A percentile compares a stretch with the other conserved stretches of the same genome.
phyloP scores from a whole-genome alignment of 2,888 invertebrate species.

The Bembecia ichneumoniformis region DNA sequence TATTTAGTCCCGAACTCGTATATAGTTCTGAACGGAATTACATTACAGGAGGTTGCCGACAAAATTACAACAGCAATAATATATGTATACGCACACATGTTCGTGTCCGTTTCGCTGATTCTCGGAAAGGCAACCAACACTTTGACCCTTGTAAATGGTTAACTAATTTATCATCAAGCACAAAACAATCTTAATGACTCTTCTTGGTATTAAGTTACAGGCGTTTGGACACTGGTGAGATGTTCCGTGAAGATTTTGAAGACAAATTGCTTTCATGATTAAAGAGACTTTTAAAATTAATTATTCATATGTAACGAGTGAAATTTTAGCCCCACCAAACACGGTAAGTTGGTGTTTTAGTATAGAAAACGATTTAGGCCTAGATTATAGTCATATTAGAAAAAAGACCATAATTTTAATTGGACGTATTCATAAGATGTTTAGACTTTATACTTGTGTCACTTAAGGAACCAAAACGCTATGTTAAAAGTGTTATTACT shows the following conservation, averaged over 20 bases:
- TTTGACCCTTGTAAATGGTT: constrained; percentile 26
- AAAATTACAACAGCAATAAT: background rate
- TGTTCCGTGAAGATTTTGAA: constrained; percentile 16
- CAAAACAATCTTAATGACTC: constrained; percentile 22
- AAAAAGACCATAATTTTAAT: too few species aligned
- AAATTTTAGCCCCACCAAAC: too few species aligned
- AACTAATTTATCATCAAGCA: constrained; percentile 33
- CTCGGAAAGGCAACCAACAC: constrained; percentile 24
- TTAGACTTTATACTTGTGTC: too few species aligned
- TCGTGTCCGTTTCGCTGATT: constrained; percentile 11
- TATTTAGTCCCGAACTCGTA: constrained; percentile 23
- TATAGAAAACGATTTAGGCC: too few species aligned
- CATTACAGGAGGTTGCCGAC: constrained; percentile 15
- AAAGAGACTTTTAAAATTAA: too few species aligned
- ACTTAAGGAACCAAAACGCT: too few species aligned
- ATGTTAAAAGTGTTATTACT: too few species aligned
- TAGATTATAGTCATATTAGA: too few species aligned
- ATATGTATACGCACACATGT: background rate
- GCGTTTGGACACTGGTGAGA: constrained; percentile 5
- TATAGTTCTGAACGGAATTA: constrained; percentile 21
- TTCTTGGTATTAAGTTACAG: constrained; percentile 31
- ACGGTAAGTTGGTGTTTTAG: too few species aligned
- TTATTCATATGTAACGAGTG: too few species aligned
- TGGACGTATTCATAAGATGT: too few species aligned
- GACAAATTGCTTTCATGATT: too few species aligned